These are phyloP conservation scores for Napeogenes sylphis DNA, from an alignment of 2,888 invertebrate species.

Conservation along the genomic window DNA sequence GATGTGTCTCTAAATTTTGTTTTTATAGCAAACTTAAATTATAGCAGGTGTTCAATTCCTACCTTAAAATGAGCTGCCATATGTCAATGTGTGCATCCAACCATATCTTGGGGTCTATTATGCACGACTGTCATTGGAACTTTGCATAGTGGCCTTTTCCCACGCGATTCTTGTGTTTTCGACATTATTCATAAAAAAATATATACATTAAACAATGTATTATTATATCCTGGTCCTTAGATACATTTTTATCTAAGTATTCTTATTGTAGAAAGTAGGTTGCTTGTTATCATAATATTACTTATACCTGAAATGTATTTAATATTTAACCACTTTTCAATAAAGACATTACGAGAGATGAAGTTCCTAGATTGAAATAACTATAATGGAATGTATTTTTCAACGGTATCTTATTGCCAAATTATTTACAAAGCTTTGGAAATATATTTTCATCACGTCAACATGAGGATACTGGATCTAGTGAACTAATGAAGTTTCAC, in stretches of 20 bases:
- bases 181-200: not conserved
- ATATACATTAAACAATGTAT: no score
- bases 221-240: not conserved
- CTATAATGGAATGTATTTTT: no score
- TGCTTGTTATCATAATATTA: no score
- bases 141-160: slow-evolving; percentile 15
- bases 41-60: not conserved
- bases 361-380: no score
- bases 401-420: no score
- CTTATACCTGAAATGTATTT: no score
- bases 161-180: slow-evolving; percentile 4
- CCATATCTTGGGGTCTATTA: slow-evolving; percentile 13
- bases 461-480: no score
- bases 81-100: slow-evolving; percentile 17
- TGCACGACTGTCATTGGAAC: slow-evolving; percentile 16
- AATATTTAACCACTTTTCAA: no score
- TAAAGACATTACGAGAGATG: no score
- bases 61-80: slow-evolving; percentile 10
- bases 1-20: not conserved
- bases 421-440: no score
- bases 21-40: not conserved
- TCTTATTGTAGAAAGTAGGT: not conserved
- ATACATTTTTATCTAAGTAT: not conserved
- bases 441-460: not conserved
- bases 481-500: not conserved